These are phyloP conservation scores for Hypotaenidia okinawae DNA, from an alignment of 2,797 vertebrate species.

Conservation along the genomic window DNA sequence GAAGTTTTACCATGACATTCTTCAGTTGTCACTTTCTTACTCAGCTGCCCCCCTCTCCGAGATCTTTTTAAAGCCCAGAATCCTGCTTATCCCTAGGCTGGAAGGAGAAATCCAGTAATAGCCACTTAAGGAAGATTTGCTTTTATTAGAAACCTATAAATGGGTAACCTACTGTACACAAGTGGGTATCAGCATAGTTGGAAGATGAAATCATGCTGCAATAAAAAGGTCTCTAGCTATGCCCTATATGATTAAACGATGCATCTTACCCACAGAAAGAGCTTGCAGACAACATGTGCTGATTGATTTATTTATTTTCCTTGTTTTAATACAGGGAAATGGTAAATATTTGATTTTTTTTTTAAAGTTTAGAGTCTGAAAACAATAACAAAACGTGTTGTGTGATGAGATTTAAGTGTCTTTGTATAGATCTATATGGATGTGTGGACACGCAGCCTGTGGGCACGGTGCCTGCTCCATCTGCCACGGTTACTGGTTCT, in stretches of 20 bases:
- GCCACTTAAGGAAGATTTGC: constrained; percentile 64
- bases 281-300: neutral
- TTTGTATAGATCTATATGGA: fast-evolving
- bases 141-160: constrained; percentile 65
- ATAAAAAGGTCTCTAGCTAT: neutral
- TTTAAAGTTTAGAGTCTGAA: neutral
- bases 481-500: neutral
- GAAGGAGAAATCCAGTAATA: constrained; percentile 66
- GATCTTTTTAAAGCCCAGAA: constrained; percentile 55
- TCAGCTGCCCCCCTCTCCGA: neutral
- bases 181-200: constrained; percentile 42
- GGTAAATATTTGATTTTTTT: neutral
- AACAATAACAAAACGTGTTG: neutral
- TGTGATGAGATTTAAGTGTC: no score
- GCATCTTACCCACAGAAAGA: neutral
- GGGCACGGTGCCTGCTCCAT: neutral
- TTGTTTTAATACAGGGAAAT: neutral
- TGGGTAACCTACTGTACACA: constrained; percentile 45
- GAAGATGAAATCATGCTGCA: constrained; percentile 58
- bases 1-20: constrained; percentile 20
- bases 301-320: neutral
- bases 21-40: constrained; percentile 50
- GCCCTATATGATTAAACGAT: neutral
- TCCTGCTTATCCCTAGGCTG: constrained; percentile 50
- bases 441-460: neutral